These are phyloP conservation scores for Synanceia verrucosa DNA, from an alignment of 2,797 vertebrate genomes.

Conservation along the genomic window DNA sequence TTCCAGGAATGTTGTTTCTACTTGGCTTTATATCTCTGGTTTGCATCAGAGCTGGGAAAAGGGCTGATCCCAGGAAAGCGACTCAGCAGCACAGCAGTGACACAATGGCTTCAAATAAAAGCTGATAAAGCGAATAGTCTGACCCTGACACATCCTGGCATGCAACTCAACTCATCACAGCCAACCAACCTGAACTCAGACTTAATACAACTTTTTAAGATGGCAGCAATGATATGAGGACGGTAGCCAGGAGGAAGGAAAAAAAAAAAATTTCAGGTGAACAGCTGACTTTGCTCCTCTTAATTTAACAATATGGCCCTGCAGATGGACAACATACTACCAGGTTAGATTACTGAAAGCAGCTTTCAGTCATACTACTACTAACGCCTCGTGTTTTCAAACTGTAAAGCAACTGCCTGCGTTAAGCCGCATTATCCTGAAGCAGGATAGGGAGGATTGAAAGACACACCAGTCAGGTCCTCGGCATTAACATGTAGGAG, in stretches of 20 bases:
- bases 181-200: neutral
- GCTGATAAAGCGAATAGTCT: constrained; percentile 59
- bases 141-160: constrained; percentile 53
- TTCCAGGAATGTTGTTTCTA: constrained; percentile 40
- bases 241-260: neutral
- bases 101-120: constrained; percentile 48
- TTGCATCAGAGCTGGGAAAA: constrained; percentile 37
- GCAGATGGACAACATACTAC: neutral
- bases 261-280: neutral
- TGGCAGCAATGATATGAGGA: neutral
- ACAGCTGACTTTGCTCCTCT: neutral
- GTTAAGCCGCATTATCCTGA: constrained; percentile 81
- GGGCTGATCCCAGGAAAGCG: constrained; percentile 51
- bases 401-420: constrained; percentile 58
- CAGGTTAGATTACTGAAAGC: neutral
- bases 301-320: neutral
- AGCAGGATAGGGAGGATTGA: constrained; percentile 67
- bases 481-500: neutral
- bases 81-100: constrained; percentile 29
- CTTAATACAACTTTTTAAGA: neutral
- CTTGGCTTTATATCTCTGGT: constrained; percentile 14
- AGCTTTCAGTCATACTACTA: neutral
- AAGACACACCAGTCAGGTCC: constrained; percentile 28
- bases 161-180: constrained; percentile 15
- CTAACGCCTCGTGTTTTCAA: constrained; percentile 46